Conservation (phyloP, 2,113 vertebrate species). For the Pionites leucogaster region DNA sequence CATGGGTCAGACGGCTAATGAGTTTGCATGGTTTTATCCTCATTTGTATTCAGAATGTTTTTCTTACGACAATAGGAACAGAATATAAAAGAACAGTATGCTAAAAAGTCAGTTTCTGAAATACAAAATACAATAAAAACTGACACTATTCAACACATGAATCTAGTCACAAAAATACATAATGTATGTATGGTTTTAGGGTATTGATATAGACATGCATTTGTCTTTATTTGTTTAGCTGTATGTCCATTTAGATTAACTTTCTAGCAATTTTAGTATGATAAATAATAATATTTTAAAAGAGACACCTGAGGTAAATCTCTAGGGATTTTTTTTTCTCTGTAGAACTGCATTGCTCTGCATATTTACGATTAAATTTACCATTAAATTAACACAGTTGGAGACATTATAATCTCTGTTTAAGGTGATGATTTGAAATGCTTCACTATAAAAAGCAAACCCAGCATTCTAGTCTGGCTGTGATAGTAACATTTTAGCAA, state of each 20-base stretch:
- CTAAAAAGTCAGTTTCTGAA: not conserved
- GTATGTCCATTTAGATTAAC: not conserved
- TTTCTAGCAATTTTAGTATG: not conserved
- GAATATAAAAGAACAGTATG: not conserved
- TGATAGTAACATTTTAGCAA: conserved; percentile 14
- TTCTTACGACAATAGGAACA: not conserved
- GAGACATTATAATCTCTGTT: conserved; percentile 40
- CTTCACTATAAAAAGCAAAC: not conserved
- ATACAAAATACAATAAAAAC: not conserved
- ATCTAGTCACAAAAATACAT: not conserved
- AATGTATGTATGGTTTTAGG: not conserved
- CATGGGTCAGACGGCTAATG: not conserved
- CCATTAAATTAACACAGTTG: conserved; percentile 58
- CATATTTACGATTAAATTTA: conserved; percentile 69
- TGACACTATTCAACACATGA: not conserved
- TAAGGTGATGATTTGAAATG: conserved; percentile 36
- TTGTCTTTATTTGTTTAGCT: conserved; percentile 4
- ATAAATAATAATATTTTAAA: conserved; percentile 24
- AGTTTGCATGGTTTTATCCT: not conserved
- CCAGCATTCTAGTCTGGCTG: not conserved
- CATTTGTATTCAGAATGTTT: conserved; percentile 2
- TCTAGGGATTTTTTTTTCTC: not conserved
- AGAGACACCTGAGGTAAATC: not conserved
- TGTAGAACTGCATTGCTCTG: conserved; percentile 3
- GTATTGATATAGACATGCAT: not conserved